A percentile compares a stretch with the other conserved stretches of the same genome.
These are phyloP conservation scores for Lethenteron camtschaticum DNA, from an alignment of 2,113 vertebrate species.

Conservation along the genomic window DNA sequence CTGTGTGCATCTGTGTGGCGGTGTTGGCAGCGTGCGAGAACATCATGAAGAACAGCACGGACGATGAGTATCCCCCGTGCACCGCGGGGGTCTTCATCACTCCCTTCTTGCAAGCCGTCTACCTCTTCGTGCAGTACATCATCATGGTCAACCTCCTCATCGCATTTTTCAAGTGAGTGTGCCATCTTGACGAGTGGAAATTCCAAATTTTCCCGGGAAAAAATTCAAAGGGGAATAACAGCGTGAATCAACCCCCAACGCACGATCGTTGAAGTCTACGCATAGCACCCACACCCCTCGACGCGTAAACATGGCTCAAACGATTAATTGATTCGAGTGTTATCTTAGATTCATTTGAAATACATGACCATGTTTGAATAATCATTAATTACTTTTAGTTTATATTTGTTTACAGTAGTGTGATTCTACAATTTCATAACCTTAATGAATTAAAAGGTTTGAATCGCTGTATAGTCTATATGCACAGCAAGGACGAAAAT, in stretches of 20 bases:
- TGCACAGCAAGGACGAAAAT: neutral
- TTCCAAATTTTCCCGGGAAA: too few relatives aligned
- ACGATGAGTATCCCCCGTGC: constrained; percentile 20
- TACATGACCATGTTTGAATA: too few relatives aligned
- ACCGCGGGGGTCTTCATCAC: constrained; percentile 59
- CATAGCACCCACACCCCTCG: too few relatives aligned
- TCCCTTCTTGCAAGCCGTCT: constrained; percentile 70
- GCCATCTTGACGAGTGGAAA: neutral
- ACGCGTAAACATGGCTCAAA: too few relatives aligned
- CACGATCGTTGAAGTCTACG: too few relatives aligned
- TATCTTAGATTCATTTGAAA: too few relatives aligned
- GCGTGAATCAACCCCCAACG: too few relatives aligned
- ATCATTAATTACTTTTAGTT: too few relatives aligned
- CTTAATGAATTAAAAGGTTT: constrained; percentile 3
- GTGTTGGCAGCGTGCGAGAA: neutral
- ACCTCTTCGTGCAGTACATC: constrained; percentile 89
- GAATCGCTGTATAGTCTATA: neutral
- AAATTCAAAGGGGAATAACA: too few relatives aligned
- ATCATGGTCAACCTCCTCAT: constrained; percentile 97
- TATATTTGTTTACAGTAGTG: too few relatives aligned
- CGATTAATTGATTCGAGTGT: too few relatives aligned
- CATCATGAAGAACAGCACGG: neutral
- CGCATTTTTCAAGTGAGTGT: constrained; percentile 77
- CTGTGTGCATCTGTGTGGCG: neutral
- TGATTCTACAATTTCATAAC: neutral